Conservation (phyloP, 2,888 invertebrate genomes). For the Noctua fimbriata region DNA sequence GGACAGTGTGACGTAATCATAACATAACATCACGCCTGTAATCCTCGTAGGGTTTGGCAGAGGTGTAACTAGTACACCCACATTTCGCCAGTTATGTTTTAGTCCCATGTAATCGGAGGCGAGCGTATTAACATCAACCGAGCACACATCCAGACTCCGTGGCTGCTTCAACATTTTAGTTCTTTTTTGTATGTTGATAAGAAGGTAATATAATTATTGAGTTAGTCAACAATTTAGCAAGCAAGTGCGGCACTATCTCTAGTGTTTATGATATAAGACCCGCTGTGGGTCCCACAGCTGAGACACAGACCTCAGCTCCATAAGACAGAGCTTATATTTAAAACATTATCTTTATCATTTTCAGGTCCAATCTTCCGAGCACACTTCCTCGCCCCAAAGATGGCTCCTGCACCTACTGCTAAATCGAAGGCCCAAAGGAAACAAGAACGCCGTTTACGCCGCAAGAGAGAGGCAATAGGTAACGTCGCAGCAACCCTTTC, state of each 20-base stretch:
- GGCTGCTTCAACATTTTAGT: no score
- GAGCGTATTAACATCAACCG: no score
- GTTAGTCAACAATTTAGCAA: not conserved
- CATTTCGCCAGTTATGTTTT: no score
- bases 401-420: not conserved
- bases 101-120: no score
- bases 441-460: not conserved
- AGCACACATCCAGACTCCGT: no score
- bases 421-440: not conserved
- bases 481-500: not conserved
- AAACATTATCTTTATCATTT: not conserved
- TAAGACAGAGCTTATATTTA: not conserved
- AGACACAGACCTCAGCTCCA: not conserved
- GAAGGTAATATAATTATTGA: no score
- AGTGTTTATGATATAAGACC: not conserved
- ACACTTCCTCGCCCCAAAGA: not conserved
- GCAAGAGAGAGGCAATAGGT: not conserved
- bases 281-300: no score
- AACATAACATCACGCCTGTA: no score
- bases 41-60: no score
- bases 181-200: no score
- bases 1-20: no score
- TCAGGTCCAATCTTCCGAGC: not conserved
- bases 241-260: not conserved
- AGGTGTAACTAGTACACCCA: no score